Evolutionary conservation across 2,113 vertebrate species (phyloP).

Genomic region (Diadophis punctatus): DNA sequence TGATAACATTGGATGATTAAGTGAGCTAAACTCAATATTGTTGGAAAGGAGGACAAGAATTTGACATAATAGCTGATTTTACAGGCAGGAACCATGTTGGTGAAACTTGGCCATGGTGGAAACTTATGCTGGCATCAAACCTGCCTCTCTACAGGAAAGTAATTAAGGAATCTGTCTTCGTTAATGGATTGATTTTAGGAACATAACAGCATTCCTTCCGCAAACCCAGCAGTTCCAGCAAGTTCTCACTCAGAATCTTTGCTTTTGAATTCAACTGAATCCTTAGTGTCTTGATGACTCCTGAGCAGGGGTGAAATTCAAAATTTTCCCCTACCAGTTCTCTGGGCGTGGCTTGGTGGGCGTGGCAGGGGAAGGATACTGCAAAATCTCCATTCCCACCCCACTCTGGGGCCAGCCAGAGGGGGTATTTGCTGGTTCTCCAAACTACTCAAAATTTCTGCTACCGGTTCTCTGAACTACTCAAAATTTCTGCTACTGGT

Average conservation of each 20-base stretch:
- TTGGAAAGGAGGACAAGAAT: neutral
- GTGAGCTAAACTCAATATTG: neutral
- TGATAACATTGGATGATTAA: neutral
- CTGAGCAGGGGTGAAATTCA: too few species aligned
- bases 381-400: too few species aligned
- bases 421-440: too few species aligned
- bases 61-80: neutral
- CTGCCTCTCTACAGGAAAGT: neutral
- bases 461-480: too few species aligned
- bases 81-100: neutral
- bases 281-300: neutral
- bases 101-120: neutral
- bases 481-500: too few species aligned
- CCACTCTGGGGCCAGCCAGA: too few species aligned
- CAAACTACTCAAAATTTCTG: too few species aligned
- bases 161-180: neutral
- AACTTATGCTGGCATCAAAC: neutral
- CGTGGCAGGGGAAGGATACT: too few species aligned
- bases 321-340: too few species aligned
- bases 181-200: neutral
- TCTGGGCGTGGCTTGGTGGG: too few species aligned
- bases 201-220: neutral
- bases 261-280: neutral
- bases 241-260: neutral
- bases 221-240: neutral